Evolutionary conservation across 2,797 vertebrate genomes (phyloP).

Genomic region (Eleutherodactylus coqui): DNA sequence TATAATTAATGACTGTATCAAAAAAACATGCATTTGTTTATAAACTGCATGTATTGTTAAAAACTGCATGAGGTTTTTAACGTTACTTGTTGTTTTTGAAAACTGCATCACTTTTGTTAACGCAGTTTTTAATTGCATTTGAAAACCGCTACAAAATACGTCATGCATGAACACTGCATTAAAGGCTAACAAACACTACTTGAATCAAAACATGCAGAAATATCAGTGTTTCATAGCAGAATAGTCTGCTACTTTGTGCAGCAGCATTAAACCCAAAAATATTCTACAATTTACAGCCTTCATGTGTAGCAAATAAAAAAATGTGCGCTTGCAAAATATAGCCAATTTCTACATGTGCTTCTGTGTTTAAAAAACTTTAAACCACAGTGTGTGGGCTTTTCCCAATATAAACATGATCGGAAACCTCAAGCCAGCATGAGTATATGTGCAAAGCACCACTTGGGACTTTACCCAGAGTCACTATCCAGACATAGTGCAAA

Average conservation of each 20-base stretch:
- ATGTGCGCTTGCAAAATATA: background rate
- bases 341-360: background rate
- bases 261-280: background rate
- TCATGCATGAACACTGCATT: too few relatives aligned
- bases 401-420: conserved; percentile 44
- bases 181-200: too few relatives aligned
- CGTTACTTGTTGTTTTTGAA: too few relatives aligned
- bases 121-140: too few relatives aligned
- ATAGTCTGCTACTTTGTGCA: too few relatives aligned
- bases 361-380: conserved; percentile 1
- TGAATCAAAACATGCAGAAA: too few relatives aligned
- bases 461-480: conserved; percentile 22
- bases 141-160: too few relatives aligned
- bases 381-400: conserved; percentile 42
- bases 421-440: conserved; percentile 43
- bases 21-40: background rate
- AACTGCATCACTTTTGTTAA: too few relatives aligned
- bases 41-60: too few relatives aligned
- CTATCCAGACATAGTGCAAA: conserved; percentile 49
- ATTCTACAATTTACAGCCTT: conserved; percentile 1
- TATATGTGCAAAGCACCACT: conserved; percentile 20
- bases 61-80: too few relatives aligned
- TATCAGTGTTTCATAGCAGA: too few relatives aligned
- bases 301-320: background rate
- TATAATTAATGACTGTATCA: too few relatives aligned